Conservation (phyloP, 37 sponge, comb jelly and placozoan species). For the Ephydatia muelleri region DNA sequence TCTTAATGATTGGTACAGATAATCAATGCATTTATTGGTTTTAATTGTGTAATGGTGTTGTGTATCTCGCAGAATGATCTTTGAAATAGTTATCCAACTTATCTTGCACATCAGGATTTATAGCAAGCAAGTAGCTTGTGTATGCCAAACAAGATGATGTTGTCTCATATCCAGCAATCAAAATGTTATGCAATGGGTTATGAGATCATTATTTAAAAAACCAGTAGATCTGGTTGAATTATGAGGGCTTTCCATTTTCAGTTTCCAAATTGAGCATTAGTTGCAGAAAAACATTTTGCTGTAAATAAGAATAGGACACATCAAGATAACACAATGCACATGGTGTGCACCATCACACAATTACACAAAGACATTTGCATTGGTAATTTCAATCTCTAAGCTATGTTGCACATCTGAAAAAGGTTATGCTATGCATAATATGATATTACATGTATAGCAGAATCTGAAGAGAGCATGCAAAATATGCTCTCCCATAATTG, state of each 20-base stretch:
- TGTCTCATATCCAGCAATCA: conserved; percentile 84
- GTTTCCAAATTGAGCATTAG: conserved; percentile 61
- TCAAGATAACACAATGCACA: no score
- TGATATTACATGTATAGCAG: no score
- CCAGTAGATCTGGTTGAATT: not conserved
- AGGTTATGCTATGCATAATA: no score
- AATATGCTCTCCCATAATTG: no score
- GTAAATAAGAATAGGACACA: not conserved
- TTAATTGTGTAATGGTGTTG: no score
- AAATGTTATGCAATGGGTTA: conserved; percentile 43
- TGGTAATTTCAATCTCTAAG: no score
- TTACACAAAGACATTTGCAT: no score
- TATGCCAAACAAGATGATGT: conserved; percentile 64
- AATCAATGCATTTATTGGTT: no score
- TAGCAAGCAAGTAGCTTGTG: conserved; percentile 63
- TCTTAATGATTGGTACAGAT: no score
- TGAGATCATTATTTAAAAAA: conserved; percentile 53
- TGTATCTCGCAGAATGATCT: conserved; percentile 48
- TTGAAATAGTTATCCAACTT: conserved; percentile 59
- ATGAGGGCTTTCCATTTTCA: not conserved
- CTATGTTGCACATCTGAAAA: no score
- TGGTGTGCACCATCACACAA: no score
- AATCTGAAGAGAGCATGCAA: no score
- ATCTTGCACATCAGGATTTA: conserved; percentile 68
- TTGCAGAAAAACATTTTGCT: conserved; percentile 69